Conservation (phyloP, 2,888 invertebrate species). For the Heliothis peltigera region DNA sequence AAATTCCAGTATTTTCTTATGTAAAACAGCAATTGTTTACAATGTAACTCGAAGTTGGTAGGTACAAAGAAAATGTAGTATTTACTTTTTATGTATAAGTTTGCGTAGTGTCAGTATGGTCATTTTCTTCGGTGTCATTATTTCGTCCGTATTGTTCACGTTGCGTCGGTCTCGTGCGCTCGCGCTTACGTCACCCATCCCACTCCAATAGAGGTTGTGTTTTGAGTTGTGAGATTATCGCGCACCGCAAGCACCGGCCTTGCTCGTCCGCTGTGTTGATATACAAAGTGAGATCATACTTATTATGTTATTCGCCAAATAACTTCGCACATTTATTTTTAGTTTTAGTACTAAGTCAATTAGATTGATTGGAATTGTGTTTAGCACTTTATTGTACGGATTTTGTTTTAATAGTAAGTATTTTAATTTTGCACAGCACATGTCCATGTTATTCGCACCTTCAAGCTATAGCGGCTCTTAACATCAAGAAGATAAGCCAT, state of each 20-base stretch:
- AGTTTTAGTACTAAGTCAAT: slow-evolving; percentile 52
- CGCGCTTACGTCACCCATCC: slow-evolving; percentile 81
- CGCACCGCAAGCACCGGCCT: slow-evolving; percentile 76
- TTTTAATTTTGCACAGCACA: slow-evolving; percentile 5
- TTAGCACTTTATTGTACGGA: slow-evolving; percentile 16
- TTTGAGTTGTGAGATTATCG: slow-evolving; percentile 80
- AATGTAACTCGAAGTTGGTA: slow-evolving; percentile 30
- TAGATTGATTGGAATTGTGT: slow-evolving; percentile 25
- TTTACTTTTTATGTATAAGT: slow-evolving; percentile 13
- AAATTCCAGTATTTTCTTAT: slow-evolving; percentile 42
- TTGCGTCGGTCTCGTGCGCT: slow-evolving; percentile 60
- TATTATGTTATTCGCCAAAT: slow-evolving; percentile 69
- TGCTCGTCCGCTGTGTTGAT: slow-evolving; percentile 75
- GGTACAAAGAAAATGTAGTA: slow-evolving; percentile 31
- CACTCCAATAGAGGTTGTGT: slow-evolving; percentile 65
- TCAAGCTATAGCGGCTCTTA: background rate
- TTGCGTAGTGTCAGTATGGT: slow-evolving; percentile 36
- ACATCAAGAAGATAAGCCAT: slow-evolving; percentile 4
- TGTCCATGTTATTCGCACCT: slow-evolving; percentile 21
- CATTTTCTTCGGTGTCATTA: slow-evolving; percentile 50
- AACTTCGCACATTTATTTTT: slow-evolving; percentile 60
- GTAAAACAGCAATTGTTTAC: slow-evolving; percentile 26
- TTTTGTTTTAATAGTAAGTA: slow-evolving; percentile 26
- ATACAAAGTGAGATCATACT: slow-evolving; percentile 84
- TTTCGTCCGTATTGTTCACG: slow-evolving; percentile 59